Evolutionary conservation across 2,113 vertebrate genomes (phyloP).

Genomic region (Neopipo cinnamomea): DNA sequence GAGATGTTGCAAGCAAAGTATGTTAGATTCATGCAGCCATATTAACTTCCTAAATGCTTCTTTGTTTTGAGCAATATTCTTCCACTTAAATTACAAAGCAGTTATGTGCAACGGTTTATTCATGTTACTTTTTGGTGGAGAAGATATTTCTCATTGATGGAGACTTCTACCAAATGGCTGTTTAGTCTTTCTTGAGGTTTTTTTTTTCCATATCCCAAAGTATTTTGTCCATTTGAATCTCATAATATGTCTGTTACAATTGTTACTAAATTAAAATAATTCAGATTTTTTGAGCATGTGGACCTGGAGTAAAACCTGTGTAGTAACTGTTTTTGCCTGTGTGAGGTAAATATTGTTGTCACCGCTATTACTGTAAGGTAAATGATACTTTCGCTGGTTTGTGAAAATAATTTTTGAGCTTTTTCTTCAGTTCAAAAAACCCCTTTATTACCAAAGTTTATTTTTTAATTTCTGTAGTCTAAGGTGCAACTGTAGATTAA

Average conservation of each 20-base stretch:
- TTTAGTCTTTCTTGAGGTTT: background rate
- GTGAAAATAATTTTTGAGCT: background rate
- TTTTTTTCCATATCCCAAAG: fast-evolving
- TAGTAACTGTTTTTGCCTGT: background rate
- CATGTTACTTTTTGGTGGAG: background rate
- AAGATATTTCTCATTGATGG: background rate
- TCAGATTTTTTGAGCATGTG: background rate
- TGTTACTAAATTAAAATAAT: background rate
- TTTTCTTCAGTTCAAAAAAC: background rate
- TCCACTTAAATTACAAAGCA: background rate
- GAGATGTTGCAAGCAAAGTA: background rate
- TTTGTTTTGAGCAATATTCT: background rate
- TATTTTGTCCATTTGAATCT: background rate
- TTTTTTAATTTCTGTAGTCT: background rate
- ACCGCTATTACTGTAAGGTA: background rate
- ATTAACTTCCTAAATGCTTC: background rate
- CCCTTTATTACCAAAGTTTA: background rate
- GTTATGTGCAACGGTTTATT: background rate
- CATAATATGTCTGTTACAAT: background rate
- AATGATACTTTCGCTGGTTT: background rate
- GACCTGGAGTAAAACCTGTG: background rate
- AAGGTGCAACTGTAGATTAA: background rate
- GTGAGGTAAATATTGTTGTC: background rate
- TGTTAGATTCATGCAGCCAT: background rate
- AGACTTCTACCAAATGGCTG: background rate